Conservation (phyloP, 92 coral and sea anemone species). For the Umimayanthus chanpuru region DNA sequence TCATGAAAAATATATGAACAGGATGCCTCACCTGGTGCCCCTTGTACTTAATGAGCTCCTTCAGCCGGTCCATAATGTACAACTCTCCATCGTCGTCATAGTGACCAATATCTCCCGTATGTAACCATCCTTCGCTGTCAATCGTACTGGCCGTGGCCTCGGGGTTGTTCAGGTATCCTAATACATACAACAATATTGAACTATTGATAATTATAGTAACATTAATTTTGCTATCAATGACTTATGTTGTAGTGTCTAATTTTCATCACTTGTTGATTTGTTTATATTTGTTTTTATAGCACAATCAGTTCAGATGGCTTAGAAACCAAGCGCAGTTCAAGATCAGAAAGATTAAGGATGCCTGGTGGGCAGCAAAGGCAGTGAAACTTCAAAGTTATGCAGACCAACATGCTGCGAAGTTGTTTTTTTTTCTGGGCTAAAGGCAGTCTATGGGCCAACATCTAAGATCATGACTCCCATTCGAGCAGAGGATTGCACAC, state of each 20-base stretch:
- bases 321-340: too few species aligned
- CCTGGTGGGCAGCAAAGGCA: too few species aligned
- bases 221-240: background rate
- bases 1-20: background rate
- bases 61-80: constrained; percentile 84
- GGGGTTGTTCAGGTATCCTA: constrained; percentile 87
- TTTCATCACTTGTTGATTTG: too few species aligned
- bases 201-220: background rate
- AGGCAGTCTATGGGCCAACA: too few species aligned
- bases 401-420: too few species aligned
- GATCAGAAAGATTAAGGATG: too few species aligned
- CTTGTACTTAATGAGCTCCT: constrained; percentile 90
- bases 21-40: constrained; percentile 76
- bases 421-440: too few species aligned
- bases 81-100: constrained; percentile 84
- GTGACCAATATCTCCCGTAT: constrained; percentile 90
- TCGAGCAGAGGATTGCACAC: too few species aligned
- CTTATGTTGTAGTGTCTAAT: background rate
- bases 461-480: too few species aligned
- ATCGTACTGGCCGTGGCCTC: constrained; percentile 76
- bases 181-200: background rate
- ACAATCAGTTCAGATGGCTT: too few species aligned
- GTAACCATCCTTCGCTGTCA: constrained; percentile 87
- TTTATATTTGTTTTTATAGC: too few species aligned
- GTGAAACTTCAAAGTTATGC: too few species aligned